phyloP scores from a whole-genome alignment of 1,140 invertebrate genomes.

The Archivesica marissinica region DNA sequence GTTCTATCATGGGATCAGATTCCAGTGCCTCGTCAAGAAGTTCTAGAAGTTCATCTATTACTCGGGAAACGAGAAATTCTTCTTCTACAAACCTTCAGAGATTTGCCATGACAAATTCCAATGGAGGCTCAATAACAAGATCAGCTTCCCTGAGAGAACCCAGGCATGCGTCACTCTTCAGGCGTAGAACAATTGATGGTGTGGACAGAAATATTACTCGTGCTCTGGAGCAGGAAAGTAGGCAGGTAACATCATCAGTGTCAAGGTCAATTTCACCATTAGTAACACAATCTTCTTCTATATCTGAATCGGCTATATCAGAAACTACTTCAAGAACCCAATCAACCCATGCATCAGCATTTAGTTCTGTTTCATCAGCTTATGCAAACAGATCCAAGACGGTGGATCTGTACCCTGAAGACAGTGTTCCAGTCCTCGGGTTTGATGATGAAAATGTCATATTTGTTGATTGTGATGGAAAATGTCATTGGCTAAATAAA shows the following conservation, averaged over 20 bases:
- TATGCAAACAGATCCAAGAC: not conserved
- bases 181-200: conserved; percentile 55
- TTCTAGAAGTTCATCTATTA: not conserved
- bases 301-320: not conserved
- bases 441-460: conserved; percentile 33
- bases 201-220: conserved; percentile 33
- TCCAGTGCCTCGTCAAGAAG: not conserved
- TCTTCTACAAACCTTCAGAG: conserved; percentile 27
- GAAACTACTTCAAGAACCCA: not conserved
- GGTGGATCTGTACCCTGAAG: conserved; percentile 45
- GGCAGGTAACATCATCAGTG: not conserved
- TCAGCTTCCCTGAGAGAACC: conserved; percentile 30
- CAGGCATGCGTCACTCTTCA: conserved; percentile 24
- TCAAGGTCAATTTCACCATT: conserved; percentile 7
- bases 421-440: conserved; percentile 39
- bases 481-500: conserved; percentile 44
- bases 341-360: not conserved
- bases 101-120: conserved; percentile 11
- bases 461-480: conserved; percentile 41
- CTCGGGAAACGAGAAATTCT: conserved; percentile 11
- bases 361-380: not conserved
- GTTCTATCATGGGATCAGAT: conserved; percentile 16
- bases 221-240: conserved; percentile 37
- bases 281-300: not conserved
- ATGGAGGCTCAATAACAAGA: not conserved